These are phyloP conservation scores for Labeo catla DNA, from an alignment of 2,113 vertebrate species.

Conservation along the genomic window DNA sequence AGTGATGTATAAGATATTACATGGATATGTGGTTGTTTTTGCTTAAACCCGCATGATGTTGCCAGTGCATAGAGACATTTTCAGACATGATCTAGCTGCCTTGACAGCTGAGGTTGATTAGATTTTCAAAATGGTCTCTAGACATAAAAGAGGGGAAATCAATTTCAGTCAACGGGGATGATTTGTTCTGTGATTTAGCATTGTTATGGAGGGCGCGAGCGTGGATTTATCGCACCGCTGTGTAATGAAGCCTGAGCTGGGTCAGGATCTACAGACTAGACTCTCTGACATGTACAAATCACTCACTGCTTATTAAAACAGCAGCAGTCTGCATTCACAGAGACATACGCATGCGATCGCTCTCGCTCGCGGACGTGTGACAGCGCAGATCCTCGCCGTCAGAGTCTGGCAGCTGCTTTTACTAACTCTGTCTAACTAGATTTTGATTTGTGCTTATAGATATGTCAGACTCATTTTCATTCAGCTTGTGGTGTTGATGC, in stretches of 20 bases:
- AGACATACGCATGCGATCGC: neutral
- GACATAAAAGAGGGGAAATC: slow-evolving; percentile 54
- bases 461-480: slow-evolving; percentile 18
- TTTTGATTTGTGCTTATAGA: slow-evolving; percentile 48
- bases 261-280: slow-evolving; percentile 60
- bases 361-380: neutral
- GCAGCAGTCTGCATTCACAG: slow-evolving; percentile 48
- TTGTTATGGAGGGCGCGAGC: slow-evolving; percentile 46
- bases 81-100: slow-evolving; percentile 30
- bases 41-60: neutral
- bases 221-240: slow-evolving; percentile 24
- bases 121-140: slow-evolving; percentile 42
- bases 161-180: slow-evolving; percentile 55
- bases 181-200: slow-evolving; percentile 62
- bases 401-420: slow-evolving; percentile 21
- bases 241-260: slow-evolving; percentile 20
- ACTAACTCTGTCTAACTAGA: slow-evolving; percentile 35
- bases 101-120: slow-evolving; percentile 47
- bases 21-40: neutral
- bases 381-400: neutral
- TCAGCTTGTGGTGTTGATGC: neutral
- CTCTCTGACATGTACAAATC: slow-evolving; percentile 75
- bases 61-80: neutral
- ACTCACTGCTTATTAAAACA: slow-evolving; percentile 71
- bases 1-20: neutral